These are phyloP conservation scores for Caenorhabditis latens DNA, from an alignment of 1,140 invertebrate genomes.

Conservation along the genomic window DNA sequence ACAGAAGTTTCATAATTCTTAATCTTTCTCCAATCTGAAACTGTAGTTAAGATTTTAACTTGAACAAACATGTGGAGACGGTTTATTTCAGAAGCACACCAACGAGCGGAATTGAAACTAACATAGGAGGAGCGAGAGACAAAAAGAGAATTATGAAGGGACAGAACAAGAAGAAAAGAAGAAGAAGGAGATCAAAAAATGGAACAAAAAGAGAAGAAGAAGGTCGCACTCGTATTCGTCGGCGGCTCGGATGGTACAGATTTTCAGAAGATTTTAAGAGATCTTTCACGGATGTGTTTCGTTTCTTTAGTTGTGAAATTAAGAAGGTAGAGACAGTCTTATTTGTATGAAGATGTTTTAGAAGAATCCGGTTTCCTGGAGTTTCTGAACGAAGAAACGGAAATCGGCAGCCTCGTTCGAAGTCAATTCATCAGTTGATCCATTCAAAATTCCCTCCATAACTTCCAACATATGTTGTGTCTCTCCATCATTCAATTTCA, in stretches of 20 bases:
- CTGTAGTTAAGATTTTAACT: neutral
- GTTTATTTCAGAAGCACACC: slow-evolving; percentile 55
- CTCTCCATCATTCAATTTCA: slow-evolving; percentile 88
- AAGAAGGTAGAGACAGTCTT: neutral
- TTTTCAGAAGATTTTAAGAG: neutral
- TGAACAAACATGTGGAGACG: slow-evolving; percentile 53
- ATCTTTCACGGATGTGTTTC: slow-evolving; percentile 45
- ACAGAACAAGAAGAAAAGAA: neutral
- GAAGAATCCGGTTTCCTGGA: slow-evolving; percentile 93
- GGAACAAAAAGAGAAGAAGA: neutral
- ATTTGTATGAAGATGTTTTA: slow-evolving; percentile 57
- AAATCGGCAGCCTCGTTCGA: slow-evolving; percentile 93
- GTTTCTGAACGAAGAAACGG: slow-evolving; percentile 95
- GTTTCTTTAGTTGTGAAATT: neutral
- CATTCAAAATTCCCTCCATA: slow-evolving; percentile 95
- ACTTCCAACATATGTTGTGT: slow-evolving; percentile 91
- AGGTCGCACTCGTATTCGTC: slow-evolving; percentile 49
- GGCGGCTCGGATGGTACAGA: slow-evolving; percentile 23
- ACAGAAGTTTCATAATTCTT: too few relatives aligned
- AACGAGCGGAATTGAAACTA: slow-evolving; percentile 54
- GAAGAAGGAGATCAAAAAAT: neutral
- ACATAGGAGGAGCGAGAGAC: slow-evolving; percentile 20
- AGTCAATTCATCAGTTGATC: slow-evolving; percentile 91
- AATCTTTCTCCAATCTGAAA: neutral
- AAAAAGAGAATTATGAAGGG: neutral